Conservation (phyloP, 2,888 invertebrate genomes). For the Limulus polyphemus region DNA sequence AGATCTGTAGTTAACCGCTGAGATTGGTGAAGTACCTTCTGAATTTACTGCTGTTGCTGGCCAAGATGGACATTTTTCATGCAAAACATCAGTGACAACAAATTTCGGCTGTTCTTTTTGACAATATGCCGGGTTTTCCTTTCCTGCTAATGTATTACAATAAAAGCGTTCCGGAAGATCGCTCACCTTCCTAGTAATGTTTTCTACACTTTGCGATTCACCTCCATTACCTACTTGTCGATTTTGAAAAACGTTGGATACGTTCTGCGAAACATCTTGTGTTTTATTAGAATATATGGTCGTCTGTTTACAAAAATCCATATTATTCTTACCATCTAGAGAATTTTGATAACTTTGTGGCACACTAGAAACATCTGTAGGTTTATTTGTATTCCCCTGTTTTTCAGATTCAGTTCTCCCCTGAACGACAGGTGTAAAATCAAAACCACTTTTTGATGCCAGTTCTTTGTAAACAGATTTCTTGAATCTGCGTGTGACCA, state of each 20-base stretch:
- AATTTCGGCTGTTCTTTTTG: conserved; percentile 47
- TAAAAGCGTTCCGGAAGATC: conserved; percentile 43
- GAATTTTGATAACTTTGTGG: not conserved
- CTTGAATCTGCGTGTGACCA: conserved; percentile 26
- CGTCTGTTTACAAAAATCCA: no score
- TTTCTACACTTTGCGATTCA: not conserved
- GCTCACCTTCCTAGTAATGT: conserved; percentile 15
- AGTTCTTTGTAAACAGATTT: conserved; percentile 26
- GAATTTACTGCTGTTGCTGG: conserved; percentile 51
- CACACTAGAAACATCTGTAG: not conserved
- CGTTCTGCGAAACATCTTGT: not conserved
- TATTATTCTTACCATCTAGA: not conserved
- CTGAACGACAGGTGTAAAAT: conserved; percentile 25
- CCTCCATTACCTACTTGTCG: not conserved
- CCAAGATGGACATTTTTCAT: conserved; percentile 63
- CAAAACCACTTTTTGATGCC: conserved; percentile 24
- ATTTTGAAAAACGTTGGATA: no score
- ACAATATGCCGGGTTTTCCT: conserved; percentile 41
- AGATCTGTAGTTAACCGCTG: conserved; percentile 45
- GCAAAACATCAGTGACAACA: conserved; percentile 37
- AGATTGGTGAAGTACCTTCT: conserved; percentile 36
- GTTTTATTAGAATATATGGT: not conserved
- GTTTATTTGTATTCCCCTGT: conserved; percentile 1
- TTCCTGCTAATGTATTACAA: conserved; percentile 52
- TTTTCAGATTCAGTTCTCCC: conserved; percentile 12